Conservation (phyloP, 2,888 invertebrate species). For the Microchrysa polita region DNA sequence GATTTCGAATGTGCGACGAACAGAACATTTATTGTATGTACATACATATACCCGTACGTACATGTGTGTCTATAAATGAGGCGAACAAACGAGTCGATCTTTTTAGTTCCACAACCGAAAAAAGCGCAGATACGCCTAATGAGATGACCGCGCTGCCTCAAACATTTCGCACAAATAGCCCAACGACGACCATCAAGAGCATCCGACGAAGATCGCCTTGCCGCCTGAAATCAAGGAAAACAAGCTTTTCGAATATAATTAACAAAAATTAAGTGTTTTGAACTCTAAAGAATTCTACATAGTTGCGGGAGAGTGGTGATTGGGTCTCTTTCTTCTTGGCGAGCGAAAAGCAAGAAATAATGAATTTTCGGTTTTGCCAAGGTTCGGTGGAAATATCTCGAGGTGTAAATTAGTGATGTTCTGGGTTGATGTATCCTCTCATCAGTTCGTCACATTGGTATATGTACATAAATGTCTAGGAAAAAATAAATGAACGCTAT, state of each 20-base stretch:
- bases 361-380: not conserved
- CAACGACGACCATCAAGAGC: not conserved
- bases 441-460: conserved; percentile 37
- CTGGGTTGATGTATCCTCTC: conserved; percentile 34
- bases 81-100: conserved; percentile 10
- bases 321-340: no score
- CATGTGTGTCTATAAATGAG: not conserved
- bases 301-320: not conserved
- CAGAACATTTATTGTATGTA: no score
- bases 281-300: conserved; percentile 4
- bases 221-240: not conserved
- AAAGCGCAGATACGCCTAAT: conserved; percentile 13
- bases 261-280: conserved; percentile 6
- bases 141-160: not conserved
- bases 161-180: conserved; percentile 8
- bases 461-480: no score
- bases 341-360: conserved; percentile 4
- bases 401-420: conserved; percentile 32
- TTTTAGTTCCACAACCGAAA: not conserved
- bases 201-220: not conserved
- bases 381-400: conserved; percentile 33
- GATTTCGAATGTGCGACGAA: conserved; percentile 24
- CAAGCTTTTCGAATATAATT: conserved; percentile 32
- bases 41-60: no score
- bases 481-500: conserved; percentile 8